Percentiles rank a stretch among this genome's conserved stretches.
phyloP scores from a whole-genome alignment of 1,140 invertebrate species.

The Sitodiplosis mosellana region DNA sequence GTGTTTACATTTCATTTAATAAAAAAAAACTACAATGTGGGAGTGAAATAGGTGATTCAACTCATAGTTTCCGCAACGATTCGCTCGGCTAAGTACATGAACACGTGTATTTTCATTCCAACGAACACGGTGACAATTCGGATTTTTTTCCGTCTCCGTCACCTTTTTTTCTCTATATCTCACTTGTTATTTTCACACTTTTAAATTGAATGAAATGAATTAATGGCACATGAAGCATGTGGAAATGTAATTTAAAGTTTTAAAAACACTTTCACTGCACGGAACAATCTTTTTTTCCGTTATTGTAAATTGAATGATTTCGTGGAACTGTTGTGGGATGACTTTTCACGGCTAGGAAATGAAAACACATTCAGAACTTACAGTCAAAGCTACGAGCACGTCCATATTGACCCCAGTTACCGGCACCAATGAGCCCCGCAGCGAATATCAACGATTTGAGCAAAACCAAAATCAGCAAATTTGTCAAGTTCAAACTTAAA shows the following conservation, averaged over 20 bases:
- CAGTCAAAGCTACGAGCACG: slow-evolving; percentile 33
- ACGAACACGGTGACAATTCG: too few species aligned
- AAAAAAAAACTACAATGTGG: neutral
- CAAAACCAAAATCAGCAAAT: slow-evolving; percentile 56
- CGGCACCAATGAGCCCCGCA: slow-evolving; percentile 53
- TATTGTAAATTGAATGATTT: too few species aligned
- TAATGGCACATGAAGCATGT: neutral
- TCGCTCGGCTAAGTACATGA: too few species aligned
- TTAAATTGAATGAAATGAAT: neutral
- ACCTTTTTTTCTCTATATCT: too few species aligned
- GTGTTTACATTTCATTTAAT: neutral
- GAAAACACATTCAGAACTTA: slow-evolving; percentile 5
- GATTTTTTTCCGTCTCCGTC: too few species aligned
- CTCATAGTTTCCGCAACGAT: neutral
- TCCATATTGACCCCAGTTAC: slow-evolving; percentile 34
- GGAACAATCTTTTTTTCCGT: too few species aligned
- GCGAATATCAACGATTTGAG: slow-evolving; percentile 65
- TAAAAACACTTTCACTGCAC: too few species aligned
- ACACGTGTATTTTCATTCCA: too few species aligned
- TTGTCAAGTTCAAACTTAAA: slow-evolving; percentile 64
- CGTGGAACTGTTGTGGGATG: too few species aligned
- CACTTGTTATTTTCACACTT: too few species aligned
- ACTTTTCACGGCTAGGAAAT: neutral
- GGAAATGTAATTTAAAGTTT: neutral
- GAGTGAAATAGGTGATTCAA: slow-evolving; percentile 1